Evolutionary conservation across 2,113 vertebrate species (phyloP).

Genomic region (Falco punctatus): DNA sequence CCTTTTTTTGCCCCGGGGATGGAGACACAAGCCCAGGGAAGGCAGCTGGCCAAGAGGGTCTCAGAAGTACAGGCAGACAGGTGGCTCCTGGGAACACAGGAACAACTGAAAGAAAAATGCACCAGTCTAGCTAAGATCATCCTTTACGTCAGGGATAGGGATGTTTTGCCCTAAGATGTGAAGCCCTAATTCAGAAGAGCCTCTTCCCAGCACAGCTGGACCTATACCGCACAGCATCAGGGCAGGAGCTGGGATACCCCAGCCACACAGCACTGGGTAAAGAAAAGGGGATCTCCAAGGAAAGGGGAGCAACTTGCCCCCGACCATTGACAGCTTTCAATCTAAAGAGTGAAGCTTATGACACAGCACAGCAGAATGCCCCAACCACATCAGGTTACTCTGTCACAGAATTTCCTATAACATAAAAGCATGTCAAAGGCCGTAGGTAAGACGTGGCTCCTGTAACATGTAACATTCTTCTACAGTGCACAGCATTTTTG

Average conservation of each 20-base stretch:
- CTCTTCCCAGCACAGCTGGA: not conserved
- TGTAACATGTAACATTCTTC: rapidly evolving
- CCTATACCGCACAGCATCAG: not conserved
- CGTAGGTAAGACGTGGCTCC: not conserved
- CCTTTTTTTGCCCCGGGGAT: not conserved
- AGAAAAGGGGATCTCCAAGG: not conserved
- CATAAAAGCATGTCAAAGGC: not conserved
- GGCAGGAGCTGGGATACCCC: not conserved
- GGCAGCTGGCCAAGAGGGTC: not conserved
- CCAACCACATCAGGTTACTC: not conserved
- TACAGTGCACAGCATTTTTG: not conserved
- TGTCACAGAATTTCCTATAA: not conserved
- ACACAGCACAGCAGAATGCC: too few species aligned
- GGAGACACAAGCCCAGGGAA: not conserved
- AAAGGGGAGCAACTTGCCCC: not conserved
- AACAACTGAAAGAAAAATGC: not conserved
- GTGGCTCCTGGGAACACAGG: rapidly evolving
- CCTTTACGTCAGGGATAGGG: not conserved
- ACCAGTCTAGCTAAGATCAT: not conserved
- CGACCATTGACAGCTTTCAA: rapidly evolving
- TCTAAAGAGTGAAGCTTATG: not conserved
- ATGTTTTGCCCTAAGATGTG: not conserved
- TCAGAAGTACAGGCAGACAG: not conserved
- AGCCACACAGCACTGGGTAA: too few species aligned
- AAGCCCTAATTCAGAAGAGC: not conserved